Conservation (phyloP, 2,888 invertebrate genomes). For the Hofmannophila pseudospretella region DNA sequence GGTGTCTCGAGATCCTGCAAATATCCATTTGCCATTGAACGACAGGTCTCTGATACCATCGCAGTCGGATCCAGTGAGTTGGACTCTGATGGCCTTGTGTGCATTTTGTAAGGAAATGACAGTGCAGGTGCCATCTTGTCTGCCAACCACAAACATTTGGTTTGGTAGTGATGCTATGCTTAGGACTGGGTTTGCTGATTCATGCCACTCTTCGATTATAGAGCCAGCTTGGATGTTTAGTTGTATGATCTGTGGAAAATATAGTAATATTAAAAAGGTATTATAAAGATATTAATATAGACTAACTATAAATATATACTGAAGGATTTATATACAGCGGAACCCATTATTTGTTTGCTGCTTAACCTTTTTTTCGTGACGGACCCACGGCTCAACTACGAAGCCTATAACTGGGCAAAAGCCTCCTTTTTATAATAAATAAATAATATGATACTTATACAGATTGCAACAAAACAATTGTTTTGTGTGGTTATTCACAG, state of each 20-base stretch:
- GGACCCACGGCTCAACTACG: too few relatives aligned
- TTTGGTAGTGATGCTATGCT: conserved; percentile 66
- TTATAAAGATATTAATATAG: too few relatives aligned
- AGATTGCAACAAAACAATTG: too few relatives aligned
- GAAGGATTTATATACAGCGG: too few relatives aligned
- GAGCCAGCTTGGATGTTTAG: conserved; percentile 46
- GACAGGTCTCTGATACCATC: conserved; percentile 82
- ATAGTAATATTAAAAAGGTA: neutral
- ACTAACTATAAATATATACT: too few relatives aligned
- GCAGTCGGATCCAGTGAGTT: conserved; percentile 83
- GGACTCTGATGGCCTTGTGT: conserved; percentile 49
- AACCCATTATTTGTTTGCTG: too few relatives aligned
- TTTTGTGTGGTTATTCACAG: too few relatives aligned
- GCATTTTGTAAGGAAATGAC: conserved; percentile 61
- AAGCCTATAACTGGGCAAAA: too few relatives aligned
- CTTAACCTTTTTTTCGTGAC: too few relatives aligned
- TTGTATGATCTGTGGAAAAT: conserved; percentile 46
- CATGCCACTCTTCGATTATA: conserved; percentile 57
- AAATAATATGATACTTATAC: too few relatives aligned
- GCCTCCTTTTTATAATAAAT: too few relatives aligned
- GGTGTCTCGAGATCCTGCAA: conserved; percentile 81
- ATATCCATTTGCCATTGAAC: conserved; percentile 78
- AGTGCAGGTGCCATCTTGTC: conserved; percentile 81
- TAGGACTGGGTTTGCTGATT: conserved; percentile 77
- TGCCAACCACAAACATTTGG: conserved; percentile 74